Evolutionary conservation across 2,113 vertebrate species (phyloP), one percentile per base, ranked within the genome.

Genomic region (Forbesichthys papilliferus): DNA sequence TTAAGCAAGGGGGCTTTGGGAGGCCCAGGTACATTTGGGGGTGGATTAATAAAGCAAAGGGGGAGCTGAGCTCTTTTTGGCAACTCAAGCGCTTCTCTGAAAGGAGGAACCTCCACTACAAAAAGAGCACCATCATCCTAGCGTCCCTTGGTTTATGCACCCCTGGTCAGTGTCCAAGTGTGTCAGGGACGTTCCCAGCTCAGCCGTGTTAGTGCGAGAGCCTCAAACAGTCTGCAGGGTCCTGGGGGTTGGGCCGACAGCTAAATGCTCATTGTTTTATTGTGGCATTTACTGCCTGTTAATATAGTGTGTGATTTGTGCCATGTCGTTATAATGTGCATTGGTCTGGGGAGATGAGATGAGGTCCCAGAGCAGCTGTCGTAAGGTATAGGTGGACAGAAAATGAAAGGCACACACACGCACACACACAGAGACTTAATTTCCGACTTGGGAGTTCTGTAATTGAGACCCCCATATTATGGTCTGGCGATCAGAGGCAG

Each of bases 401-500:
- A 13, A 14, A n/a, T n/a, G n/a, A 54, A 16, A 14, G 10, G 16
- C 52, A 54, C 52, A 54, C 13, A 11, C 59, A 74, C 73, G 76
- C 33, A n/a, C 13, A 42, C 82, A 81, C 64, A 84, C 51, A 14
- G 4, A 14, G 61, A 70, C 58, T 69, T 80, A 74, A 58, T 34
- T 69, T 73, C 73, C 66, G 42, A 27, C 60, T 80, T 66, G 61
- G 68, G 80, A 69, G 79, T 59, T n/a, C 59, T 75, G 75, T 80
- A 75, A 86, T 86, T 85, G 79, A 74, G 68, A 62, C 66, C 16
- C 73, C 70, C 34, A 70, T 82, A 79, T 87, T 81, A 88, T 84
- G 56, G 81, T 79, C 65, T 56, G 18, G 68, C 79, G 81, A 79
- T 80, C 79, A 74, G 72, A 75, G 61, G 69, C 69, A 58, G 62